Base-by-base conservation (phyloP, 2,888 invertebrate genomes). In the Cerastis rubricosa region DNA sequence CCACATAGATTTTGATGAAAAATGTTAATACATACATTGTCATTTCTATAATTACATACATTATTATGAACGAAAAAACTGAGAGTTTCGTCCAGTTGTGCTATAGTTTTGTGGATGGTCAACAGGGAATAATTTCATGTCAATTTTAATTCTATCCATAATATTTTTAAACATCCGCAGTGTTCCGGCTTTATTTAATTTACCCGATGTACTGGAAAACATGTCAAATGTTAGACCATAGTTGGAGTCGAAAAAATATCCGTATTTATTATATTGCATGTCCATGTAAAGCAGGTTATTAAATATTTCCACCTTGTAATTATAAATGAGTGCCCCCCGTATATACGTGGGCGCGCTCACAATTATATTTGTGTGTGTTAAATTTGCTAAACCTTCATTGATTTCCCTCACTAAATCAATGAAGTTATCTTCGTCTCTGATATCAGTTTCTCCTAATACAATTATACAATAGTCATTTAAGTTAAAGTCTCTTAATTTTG, bases 281-380 rank as follows among this genome's bases (percentile, higher is more conserved):
- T 80, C 65, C 73, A 70, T 63, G 12, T 8, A 70, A 12, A 80
- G 70, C 45, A 76, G 63, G 25, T 54, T 76, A 51, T 76, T 79
- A 22, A 79, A 79, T n/a, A 76, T 40, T 71, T 79, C 79, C 1
- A 76, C 40, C 65, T 70, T 69, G 14, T 76, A 76, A 66, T 79
- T 76, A 35, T 66, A 65, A 49, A 79, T 79, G 8, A 35, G 65
- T 29, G 75, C 78, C 29, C 78, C 74, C 6, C n/a, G 9, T 22
- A 79, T 19, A 57, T 73, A 78, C 17, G 78, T 71, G 1, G 74
- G 49, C 7, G 19, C 49, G 49, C 49, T 8, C 0, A 49, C 8
- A 8, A 49, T 49, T n/a, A 40, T 71, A 3, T 35, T 29, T n/a
- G 61, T 35, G 6, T 47, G 9, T 11, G 17, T 45, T 47, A 45